phyloP scores from a whole-genome alignment of 2,888 invertebrate species.

The Chrysotoxum bicinctum region DNA sequence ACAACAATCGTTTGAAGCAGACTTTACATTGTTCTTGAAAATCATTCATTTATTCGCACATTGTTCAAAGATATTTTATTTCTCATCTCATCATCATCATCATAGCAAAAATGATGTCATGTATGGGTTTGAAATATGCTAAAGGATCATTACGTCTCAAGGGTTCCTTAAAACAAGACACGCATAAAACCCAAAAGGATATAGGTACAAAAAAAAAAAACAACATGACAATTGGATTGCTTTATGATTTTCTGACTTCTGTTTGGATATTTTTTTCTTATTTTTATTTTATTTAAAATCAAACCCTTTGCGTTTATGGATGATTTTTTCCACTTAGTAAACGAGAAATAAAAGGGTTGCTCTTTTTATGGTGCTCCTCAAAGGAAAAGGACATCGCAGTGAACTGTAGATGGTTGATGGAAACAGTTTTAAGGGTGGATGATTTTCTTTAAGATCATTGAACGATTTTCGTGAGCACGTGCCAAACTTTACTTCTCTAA shows the following conservation, averaged over 20 bases:
- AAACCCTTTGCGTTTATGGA: conserved; percentile 31
- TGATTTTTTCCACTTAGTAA: conserved; percentile 37
- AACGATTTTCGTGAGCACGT: conserved; percentile 14
- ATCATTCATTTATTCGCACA: conserved; percentile 49
- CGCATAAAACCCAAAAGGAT: conserved; percentile 21
- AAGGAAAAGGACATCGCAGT: conserved; percentile 21
- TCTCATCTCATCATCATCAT: conserved; percentile 10
- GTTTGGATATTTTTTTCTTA: not conserved
- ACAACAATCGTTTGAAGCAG: conserved; percentile 24
- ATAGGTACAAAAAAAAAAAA: not conserved
- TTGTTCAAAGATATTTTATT: conserved; percentile 61
- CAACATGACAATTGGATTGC: conserved; percentile 23
- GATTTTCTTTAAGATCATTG: not conserved
- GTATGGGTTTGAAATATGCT: conserved; percentile 17
- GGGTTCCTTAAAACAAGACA: conserved; percentile 29
- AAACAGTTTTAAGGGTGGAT: conserved; percentile 14
- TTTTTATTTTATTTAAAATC: conserved; percentile 22
- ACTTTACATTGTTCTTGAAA: conserved; percentile 66
- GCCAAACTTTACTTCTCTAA: conserved; percentile 5
- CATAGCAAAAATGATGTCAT: conserved; percentile 6
- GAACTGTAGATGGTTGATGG: not conserved
- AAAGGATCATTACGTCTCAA: conserved; percentile 48
- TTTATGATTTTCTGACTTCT: conserved; percentile 18
- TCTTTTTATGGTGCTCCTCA: not conserved
- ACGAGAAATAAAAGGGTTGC: conserved; percentile 27